phyloP scores from a whole-genome alignment of 2,113 vertebrate species.

The Bambusicola thoracicus region DNA sequence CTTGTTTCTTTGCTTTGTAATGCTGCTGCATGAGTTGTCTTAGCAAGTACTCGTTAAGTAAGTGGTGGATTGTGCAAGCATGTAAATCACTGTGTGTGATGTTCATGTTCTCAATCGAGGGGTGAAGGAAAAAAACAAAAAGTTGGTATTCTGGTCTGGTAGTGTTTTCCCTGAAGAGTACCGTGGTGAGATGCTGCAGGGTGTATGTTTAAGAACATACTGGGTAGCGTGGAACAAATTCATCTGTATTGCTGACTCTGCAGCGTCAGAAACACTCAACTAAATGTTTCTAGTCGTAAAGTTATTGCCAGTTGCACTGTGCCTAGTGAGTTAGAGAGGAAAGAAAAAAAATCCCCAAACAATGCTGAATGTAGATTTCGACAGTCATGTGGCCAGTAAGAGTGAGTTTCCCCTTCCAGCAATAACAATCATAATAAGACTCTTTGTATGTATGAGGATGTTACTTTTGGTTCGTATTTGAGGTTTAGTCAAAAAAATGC shows the following conservation, averaged over 20 bases:
- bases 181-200: not conserved
- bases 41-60: not conserved
- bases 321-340: not conserved
- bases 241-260: not conserved
- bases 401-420: slow-evolving; percentile 68
- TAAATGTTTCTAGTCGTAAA: slow-evolving; percentile 11
- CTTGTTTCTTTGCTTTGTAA: not conserved
- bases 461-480: slow-evolving; percentile 71
- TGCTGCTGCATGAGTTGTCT: not conserved
- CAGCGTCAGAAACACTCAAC: not conserved
- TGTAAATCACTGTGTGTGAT: fast-evolving
- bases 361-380: slow-evolving; percentile 55
- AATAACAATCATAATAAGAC: slow-evolving; percentile 61
- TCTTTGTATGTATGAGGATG: slow-evolving; percentile 63
- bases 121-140: not conserved
- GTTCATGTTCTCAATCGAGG: not conserved
- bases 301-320: slow-evolving; percentile 23
- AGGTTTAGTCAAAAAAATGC: slow-evolving; percentile 71
- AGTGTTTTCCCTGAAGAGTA: not conserved
- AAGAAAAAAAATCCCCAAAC: not conserved
- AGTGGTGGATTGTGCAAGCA: not conserved
- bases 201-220: not conserved
- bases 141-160: not conserved
- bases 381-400: slow-evolving; percentile 62
- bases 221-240: slow-evolving; percentile 19